Conservation (phyloP, 1,140 invertebrate species). For the Meloidogyne exigua region DNA sequence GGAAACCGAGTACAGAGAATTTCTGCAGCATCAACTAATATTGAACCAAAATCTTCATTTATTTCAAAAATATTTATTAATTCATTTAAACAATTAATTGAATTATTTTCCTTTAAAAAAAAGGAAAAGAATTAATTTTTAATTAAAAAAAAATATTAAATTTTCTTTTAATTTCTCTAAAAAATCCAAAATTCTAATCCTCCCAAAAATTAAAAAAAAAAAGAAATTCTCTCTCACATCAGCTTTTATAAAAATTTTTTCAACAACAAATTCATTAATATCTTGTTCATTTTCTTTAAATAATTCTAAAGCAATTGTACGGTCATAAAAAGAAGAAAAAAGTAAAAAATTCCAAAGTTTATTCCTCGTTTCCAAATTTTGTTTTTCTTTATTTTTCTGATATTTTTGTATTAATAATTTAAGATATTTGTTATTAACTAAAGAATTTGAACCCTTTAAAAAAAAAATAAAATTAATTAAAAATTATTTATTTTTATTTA, state of each 20-base stretch:
- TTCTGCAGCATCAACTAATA: slow-evolving; percentile 10
- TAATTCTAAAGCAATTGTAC: not conserved
- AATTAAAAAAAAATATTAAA: too few species aligned
- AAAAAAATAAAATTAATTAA: not conserved
- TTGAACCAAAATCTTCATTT: not conserved
- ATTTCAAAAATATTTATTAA: not conserved
- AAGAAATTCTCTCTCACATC: too few species aligned
- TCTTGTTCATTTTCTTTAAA: not conserved
- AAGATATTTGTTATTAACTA: slow-evolving; percentile 11
- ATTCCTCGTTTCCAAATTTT: not conserved
- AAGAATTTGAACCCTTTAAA: not conserved
- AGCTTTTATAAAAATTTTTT: slow-evolving; percentile 14
- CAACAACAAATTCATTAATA: not conserved
- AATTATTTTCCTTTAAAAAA: slow-evolving; percentile 8
- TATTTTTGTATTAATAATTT: not conserved
- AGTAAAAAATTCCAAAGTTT: slow-evolving; percentile 24
- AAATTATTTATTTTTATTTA: not conserved
- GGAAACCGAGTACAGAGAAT: slow-evolving; percentile 20
- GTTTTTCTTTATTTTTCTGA: not conserved
- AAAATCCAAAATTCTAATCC: too few species aligned
- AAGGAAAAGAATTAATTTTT: too few species aligned
- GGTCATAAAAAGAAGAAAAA: slow-evolving; percentile 13
- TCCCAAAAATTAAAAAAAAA: too few species aligned
- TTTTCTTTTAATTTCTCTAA: too few species aligned
- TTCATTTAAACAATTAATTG: slow-evolving; percentile 15